Evolutionary conservation across 2,888 invertebrate species (phyloP), one percentile per base, ranked within the genome.

Genomic region (Dolomedes plantarius): DNA sequence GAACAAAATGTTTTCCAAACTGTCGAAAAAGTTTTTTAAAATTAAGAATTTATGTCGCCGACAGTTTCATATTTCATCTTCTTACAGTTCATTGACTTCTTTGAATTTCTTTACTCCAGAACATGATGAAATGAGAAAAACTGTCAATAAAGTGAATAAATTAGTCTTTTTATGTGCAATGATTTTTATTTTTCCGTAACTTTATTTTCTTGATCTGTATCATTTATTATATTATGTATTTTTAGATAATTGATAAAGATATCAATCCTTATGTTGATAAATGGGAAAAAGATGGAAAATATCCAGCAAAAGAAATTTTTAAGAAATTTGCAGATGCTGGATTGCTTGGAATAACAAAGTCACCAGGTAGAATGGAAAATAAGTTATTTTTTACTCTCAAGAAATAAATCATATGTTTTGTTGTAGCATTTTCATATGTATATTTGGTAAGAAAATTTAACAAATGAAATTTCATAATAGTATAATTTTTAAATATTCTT

Each of bases 221-320:
- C 0, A 28, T 32, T 3, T 16, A 32, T 27, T 23, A 0, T 23
- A 46, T 56, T 71, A 29, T 19, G 0, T 28, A n/a, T 11, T 88
- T 89, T 39, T 83, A 93, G 92, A 90, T 93, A 5, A 92, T 93
- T 83, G 92, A 93, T 19, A 91, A 90, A 79, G 92, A 93, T 46
- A 92, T 93, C 71, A 93, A 93, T 89, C 93, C 93, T 1, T 90
- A 91, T 90, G 92, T 93, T 9, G 92, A 92, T 74, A 90, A 92
- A 89, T 93, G 93, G 93, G 93, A 93, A 88, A 90, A 89, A 50
- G 91, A 90, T 27, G 91, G 91, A 62, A 88, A 89, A 50, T 93
- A 92, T 90, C 93, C 93, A 23, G 92, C 93, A 6, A 92, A 93
- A 89, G 89, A 92, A 87, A 91, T 93, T 11, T 93, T 93, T 90